Conservation (phyloP, 2,888 invertebrate genomes). For the Callyntrura guangdongensis region DNA sequence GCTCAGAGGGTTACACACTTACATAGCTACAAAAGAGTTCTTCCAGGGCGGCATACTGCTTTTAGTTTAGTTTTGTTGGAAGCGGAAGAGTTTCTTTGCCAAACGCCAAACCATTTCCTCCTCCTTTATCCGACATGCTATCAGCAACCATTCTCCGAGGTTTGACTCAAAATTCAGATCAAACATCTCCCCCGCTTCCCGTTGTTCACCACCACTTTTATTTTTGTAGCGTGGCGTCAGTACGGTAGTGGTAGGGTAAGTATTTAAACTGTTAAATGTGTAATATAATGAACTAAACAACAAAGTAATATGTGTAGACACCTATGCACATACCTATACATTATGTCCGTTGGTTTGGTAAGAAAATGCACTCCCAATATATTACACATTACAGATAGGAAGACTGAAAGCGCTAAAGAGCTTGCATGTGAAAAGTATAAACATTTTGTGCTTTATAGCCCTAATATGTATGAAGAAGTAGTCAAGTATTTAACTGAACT, state of each 20-base stretch:
- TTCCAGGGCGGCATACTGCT: conserved; percentile 31
- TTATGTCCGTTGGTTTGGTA: neutral
- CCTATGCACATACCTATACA: neutral
- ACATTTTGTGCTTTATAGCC: no score
- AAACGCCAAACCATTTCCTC: conserved; percentile 76
- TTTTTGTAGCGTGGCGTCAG: conserved; percentile 25
- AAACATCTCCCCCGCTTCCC: conserved; percentile 60
- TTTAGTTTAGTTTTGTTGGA: conserved; percentile 33
- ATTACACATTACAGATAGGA: no score
- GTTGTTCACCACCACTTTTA: conserved; percentile 3
- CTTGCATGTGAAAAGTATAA: no score
- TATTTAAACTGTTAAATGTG: conserved; percentile 13
- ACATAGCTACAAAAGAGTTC: neutral
- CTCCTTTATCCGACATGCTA: conserved; percentile 74
- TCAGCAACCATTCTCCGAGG: conserved; percentile 61
- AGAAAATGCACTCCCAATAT: neutral
- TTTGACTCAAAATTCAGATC: conserved; percentile 72
- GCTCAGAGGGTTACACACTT: neutral
- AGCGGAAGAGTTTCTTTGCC: conserved; percentile 72
- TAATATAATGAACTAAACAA: neutral
- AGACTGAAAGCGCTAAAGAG: no score
- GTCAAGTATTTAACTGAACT: neutral
- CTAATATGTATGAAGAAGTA: neutral
- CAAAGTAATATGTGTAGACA: neutral
- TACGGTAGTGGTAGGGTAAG: neutral